A percentile compares a stretch with the other conserved stretches of the same genome.
These are phyloP conservation scores for Polyergus mexicanus DNA, from an alignment of 1,140 invertebrate species.

Conservation along the genomic window DNA sequence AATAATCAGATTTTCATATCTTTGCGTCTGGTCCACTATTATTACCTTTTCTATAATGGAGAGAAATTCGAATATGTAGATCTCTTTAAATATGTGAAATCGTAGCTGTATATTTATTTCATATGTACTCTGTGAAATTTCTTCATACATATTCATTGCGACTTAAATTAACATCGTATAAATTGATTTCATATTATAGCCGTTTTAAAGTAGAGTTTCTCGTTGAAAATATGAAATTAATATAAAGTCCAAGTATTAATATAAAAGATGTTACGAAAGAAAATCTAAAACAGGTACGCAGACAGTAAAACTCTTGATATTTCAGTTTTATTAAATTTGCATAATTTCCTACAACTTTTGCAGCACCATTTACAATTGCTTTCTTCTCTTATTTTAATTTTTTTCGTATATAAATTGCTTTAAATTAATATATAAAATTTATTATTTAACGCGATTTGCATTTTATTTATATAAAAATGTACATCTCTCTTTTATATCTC, in stretches of 20 bases:
- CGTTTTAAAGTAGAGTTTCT: neutral
- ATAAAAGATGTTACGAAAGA: neutral
- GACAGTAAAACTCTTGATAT: neutral
- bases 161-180: neutral
- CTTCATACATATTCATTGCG: neutral
- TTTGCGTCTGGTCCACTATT: neutral
- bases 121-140: neutral
- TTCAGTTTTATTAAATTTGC: neutral
- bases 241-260: neutral
- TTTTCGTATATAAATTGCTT: neutral
- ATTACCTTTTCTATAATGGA: neutral
- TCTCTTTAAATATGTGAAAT: conserved; percentile 6
- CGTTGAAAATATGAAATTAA: neutral
- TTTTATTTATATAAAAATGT: neutral
- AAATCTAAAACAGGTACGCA: neutral
- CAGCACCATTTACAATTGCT: neutral
- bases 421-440: conserved; percentile 6
- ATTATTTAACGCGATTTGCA: neutral
- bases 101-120: neutral
- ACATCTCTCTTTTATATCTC: neutral
- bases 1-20: conserved; percentile 35
- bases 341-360: neutral
- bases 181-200: neutral
- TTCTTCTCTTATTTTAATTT: neutral
- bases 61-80: neutral